phyloP scores from a whole-genome alignment of 2,888 invertebrate species.

The Nomada flava region DNA sequence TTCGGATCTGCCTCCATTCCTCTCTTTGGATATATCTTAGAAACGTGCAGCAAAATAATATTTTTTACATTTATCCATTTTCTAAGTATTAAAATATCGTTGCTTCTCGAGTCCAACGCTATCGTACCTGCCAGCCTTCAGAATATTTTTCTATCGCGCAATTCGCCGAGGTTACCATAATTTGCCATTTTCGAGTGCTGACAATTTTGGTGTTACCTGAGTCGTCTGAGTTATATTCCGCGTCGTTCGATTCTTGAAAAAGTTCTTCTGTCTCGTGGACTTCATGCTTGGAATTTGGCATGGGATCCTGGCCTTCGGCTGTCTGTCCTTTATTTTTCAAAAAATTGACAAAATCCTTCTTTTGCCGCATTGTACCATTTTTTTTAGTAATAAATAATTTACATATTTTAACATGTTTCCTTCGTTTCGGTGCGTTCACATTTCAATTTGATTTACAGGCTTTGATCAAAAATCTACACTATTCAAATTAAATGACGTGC shows the following conservation, averaged over 20 bases:
- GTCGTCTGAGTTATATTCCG: background rate
- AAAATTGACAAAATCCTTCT: background rate
- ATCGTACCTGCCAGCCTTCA: constrained; percentile 63
- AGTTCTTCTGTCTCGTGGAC: background rate
- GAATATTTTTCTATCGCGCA: constrained; percentile 54
- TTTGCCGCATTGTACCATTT: constrained; percentile 27
- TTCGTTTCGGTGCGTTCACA: constrained; percentile 19
- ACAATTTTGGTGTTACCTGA: background rate
- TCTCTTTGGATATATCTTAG: constrained; percentile 50
- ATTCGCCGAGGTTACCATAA: constrained; percentile 59
- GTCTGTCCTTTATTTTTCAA: background rate
- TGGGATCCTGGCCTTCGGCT: background rate
- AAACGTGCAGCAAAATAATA: constrained; percentile 1
- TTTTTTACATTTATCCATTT: background rate
- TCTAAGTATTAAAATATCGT: background rate
- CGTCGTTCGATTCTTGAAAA: background rate
- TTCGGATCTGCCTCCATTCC: constrained; percentile 12
- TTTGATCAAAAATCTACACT: constrained; percentile 7
- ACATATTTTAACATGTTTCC: constrained; percentile 36
- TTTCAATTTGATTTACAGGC: constrained; percentile 24
- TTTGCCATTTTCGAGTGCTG: constrained; percentile 59
- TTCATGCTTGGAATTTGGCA: constrained; percentile 28
- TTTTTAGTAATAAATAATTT: background rate
- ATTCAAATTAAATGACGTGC: background rate
- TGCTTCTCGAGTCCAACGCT: constrained; percentile 6